Evolutionary conservation across 2,888 invertebrate genomes (phyloP), one percentile per base, ranked within the genome.

Genomic region (Synergus japonicus): DNA sequence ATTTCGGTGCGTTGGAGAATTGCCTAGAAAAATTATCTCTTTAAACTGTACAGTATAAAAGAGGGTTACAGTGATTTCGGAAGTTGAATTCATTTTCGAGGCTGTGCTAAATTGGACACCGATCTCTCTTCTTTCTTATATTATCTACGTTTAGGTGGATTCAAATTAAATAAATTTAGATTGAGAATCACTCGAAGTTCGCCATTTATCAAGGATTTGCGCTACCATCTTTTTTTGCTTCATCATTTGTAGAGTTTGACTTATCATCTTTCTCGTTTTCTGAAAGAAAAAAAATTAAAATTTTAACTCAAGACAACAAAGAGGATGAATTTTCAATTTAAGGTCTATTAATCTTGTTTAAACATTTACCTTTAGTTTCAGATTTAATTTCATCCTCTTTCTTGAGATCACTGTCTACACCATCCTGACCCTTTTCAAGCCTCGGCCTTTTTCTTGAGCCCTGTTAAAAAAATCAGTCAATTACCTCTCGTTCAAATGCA

Each of bases 231-330:
- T 95, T 95, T 93, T 96, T 96, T 87, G 93, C 92, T 89, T 96
- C 95, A 85, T 96, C 96, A 86, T 93, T 93, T 87, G 93, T 93
- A 90, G 88, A 92, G 85, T 93, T 94, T 85, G 95, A 94, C 76
- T 93, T 91, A 73, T 95, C 95, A 80, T 95, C 94, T 90, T 96
- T 94, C 79, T 94, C 93, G 88, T 95, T 94, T 88, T 96, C 96
- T 92, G 46, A 37, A 29, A 29, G 29, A 54, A 77, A 80, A 60
- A 43, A 54, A 63, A 67, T 18, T 29, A 44, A 43, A 54, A 63
- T 64, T 18, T 29, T 29, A 29, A 29, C 3, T 29, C 29, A 29
- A 29, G 29, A 3, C 29, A 29, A 29, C 18, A 76, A 76, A n/a
- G n/a, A n/a, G 15, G 8, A 12, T 10, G 63, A 63, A n/a, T 10